These are phyloP conservation scores for Coccyzus lansbergi DNA, from an alignment of 2,797 vertebrate species.

Conservation along the genomic window DNA sequence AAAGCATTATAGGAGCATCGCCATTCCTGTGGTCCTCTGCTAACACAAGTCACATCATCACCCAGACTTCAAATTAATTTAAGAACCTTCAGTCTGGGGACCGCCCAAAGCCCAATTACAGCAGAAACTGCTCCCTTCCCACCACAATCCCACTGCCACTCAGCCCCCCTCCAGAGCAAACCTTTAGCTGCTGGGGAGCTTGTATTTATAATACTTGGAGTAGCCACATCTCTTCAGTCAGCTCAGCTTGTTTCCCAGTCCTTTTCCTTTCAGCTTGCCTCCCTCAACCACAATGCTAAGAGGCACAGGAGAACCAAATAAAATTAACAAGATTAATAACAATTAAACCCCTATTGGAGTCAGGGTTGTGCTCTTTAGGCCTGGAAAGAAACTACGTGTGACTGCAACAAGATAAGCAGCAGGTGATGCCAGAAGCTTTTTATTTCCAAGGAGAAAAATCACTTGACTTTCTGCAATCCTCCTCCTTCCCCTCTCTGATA, in stretches of 20 bases:
- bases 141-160: accelerated
- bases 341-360: slow-evolving; percentile 31
- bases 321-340: slow-evolving; percentile 53
- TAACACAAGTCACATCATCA: not conserved
- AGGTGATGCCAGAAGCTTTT: slow-evolving; percentile 52
- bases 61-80: not conserved
- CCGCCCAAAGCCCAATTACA: not conserved
- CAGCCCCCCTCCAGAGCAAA: accelerated
- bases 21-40: not conserved
- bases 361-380: slow-evolving; percentile 32
- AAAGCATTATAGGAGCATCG: not conserved
- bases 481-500: not conserved
- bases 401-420: slow-evolving; percentile 39
- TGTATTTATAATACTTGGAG: not conserved
- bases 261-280: not conserved
- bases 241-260: not conserved
- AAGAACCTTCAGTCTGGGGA: not conserved
- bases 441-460: slow-evolving; percentile 15
- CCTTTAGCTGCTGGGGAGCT: not conserved
- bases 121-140: accelerated
- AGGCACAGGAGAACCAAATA: slow-evolving; percentile 40
- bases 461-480: not conserved
- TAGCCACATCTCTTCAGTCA: not conserved
- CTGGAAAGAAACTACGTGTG: slow-evolving; percentile 5
- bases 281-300: not conserved